Percentiles rank a stretch among this genome's conserved stretches.
These are phyloP conservation scores for Sinhomidia bicolor DNA, from an alignment of 2,888 invertebrate species.

Conservation along the genomic window DNA sequence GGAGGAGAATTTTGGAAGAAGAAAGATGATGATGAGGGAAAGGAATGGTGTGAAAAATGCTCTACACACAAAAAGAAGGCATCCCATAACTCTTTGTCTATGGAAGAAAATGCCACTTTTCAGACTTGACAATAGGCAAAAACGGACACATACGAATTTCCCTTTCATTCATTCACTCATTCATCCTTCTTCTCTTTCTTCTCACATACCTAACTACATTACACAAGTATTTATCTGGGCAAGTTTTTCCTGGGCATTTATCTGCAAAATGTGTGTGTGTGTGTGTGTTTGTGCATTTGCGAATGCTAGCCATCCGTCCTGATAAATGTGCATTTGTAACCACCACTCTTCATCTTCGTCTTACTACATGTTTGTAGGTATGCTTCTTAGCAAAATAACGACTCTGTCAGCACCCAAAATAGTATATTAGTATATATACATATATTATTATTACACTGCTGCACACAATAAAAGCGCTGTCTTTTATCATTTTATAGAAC, in stretches of 20 bases:
- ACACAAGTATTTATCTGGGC: background rate
- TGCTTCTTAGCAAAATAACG: background rate
- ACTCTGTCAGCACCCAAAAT: background rate
- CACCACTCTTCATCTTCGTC: conserved; percentile 16
- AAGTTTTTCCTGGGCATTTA: background rate
- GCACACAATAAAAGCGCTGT: background rate
- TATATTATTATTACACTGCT: background rate
- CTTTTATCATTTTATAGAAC: background rate
- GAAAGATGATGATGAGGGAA: conserved; percentile 17
- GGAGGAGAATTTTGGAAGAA: background rate
- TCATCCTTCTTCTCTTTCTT: background rate
- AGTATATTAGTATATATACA: background rate
- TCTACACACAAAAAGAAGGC: conserved; percentile 70
- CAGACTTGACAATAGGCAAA: conserved; percentile 43
- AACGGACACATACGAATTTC: conserved; percentile 45
- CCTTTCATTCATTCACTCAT: background rate
- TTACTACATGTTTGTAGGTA: background rate
- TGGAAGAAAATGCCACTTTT: conserved; percentile 58
- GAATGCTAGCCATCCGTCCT: conserved; percentile 16
- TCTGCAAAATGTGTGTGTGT: background rate
- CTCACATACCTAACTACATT: background rate
- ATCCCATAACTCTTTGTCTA: conserved; percentile 76
- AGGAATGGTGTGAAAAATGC: conserved; percentile 73
- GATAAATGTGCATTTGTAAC: conserved; percentile 40
- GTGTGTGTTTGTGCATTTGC: background rate